Evolutionary conservation across 2,113 vertebrate genomes (phyloP).

Genomic region (Gasterosteus aculeatus): DNA sequence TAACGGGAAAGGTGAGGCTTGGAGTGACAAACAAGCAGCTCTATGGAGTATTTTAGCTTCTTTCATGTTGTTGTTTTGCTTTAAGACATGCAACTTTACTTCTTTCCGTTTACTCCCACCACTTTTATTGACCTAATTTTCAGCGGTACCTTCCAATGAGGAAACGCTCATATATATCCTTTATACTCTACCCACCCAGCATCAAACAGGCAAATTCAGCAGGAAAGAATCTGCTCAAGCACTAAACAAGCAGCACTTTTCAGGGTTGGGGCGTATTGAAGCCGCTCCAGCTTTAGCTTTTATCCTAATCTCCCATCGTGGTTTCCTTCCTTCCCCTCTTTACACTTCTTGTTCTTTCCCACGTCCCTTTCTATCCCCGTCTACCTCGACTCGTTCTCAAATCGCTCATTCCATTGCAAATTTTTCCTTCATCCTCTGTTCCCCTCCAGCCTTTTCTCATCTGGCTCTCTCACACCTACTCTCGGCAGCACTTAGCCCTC

Average conservation of each 20-base stretch:
- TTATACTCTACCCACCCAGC: neutral
- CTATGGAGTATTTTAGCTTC: neutral
- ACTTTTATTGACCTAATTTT: neutral
- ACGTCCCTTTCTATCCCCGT: neutral
- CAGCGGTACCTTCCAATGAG: neutral
- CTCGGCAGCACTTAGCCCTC: constrained; percentile 4
- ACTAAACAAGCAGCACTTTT: neutral
- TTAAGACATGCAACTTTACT: neutral
- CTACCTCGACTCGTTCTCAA: neutral
- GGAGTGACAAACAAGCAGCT: neutral
- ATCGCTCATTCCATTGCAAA: neutral
- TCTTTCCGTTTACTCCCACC: neutral
- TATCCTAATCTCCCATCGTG: neutral
- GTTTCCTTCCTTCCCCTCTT: constrained; percentile 2
- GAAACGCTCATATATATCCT: neutral
- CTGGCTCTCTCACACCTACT: constrained; percentile 15
- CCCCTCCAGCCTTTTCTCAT: constrained; percentile 3
- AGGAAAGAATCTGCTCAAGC: neutral
- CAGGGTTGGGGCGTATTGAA: neutral
- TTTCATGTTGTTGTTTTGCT: neutral
- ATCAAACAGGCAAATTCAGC: neutral
- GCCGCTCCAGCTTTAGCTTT: constrained; percentile 18
- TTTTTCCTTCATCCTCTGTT: neutral
- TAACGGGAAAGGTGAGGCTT: neutral
- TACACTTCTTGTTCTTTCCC: neutral